Base-by-base conservation (phyloP, 2,888 invertebrate genomes). In the Eudemis profundana region DNA sequence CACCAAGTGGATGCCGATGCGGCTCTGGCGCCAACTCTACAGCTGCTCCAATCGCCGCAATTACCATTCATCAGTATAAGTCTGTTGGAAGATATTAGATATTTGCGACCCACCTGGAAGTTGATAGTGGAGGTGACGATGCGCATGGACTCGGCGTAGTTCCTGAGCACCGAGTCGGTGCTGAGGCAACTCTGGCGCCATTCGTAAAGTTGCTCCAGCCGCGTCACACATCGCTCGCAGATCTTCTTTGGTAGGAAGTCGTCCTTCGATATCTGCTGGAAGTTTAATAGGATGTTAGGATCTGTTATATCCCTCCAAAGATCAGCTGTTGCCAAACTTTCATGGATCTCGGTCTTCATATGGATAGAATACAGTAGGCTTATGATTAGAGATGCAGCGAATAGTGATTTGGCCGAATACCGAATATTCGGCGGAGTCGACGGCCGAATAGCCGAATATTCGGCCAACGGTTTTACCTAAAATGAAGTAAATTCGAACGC, bases 191-290 rank as follows among this genome's bases (percentile, higher is more conserved):
- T 94, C 75, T 94, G 93, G 23, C 95, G 93, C 93, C 95, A 95
- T 77, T 95, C 95, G 84, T 94, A 95, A 71, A 95, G 91, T 84
- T 95, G 94, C 68, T 95, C 95, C 77, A 95, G 84, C 51, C 94
- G 92, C 51, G 93, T 93, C 71, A 95, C 88, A 82, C 95, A 95
- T 60, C 93, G 90, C 84, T 95, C 95, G 82, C 95, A 95, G 78
- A 95, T 95, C 87, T 94, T 95, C 89, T 95, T 95, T 60, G 95
- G 95, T 73, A 95, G 85, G 77, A 93, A 94, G 86, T 95, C 95
- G 82, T 95, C 95, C 84, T 95, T 95, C 76, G 94, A 94, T 83
- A 95, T 94, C 95, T 95, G 91, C 89, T 90, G 86, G 76, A 83
- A 74, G 63, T 42, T 40, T 23, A 10, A 14, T 27, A 23, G 42